Evolutionary conservation across 1,140 invertebrate species (phyloP), one percentile per base, ranked within the genome.

Genomic region (Harpegnathos saltator): DNA sequence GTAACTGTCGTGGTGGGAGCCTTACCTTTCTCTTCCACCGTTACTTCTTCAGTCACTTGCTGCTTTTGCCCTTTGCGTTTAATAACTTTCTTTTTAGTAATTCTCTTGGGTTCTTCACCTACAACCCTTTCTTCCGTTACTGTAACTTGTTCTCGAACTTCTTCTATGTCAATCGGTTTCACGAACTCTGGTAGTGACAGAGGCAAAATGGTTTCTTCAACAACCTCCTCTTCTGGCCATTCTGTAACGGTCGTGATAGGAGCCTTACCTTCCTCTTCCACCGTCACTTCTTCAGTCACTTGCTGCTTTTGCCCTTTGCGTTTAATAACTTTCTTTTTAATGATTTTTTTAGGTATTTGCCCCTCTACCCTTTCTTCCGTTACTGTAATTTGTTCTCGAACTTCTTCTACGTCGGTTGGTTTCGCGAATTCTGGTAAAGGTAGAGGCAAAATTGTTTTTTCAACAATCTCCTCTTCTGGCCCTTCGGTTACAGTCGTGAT

Each of bases 291-390:
- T 84, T 93, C 81, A 0, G 88, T 91, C 0, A 91, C 74, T 77
- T 93, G 84, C 85, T 92, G 85, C 62, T 89, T 91, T 15, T 89
- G 82, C 19, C 92, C 93, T 44, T 84, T 90, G 11, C 78, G 84
- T 63, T 89, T 92, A 24, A 91, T 91, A 14, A 92, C 89, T 17
- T 93, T 91, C 69, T 93, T 92, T 9, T 94, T 94, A 12, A 89
- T 90, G 0, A 68, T 65, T 15, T 84, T 84, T 3, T 59, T 82
- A 0, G 14, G 29, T 0, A 63, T 14, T 59, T 80, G 26, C 14
- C 59, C 17, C 1, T 84, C 29, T 0, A 83, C 52, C 54, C 84
- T 90, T 91, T 94, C 4, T 85, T 91, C 0, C 91, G 90, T 66
- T 50, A 81, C 15, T 0, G 44, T 92, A 5, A 93, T 88, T 71